Evolutionary conservation across 2,888 invertebrate species (phyloP), one percentile per base, ranked within the genome.

Genomic region (Sipunculus nudus): DNA sequence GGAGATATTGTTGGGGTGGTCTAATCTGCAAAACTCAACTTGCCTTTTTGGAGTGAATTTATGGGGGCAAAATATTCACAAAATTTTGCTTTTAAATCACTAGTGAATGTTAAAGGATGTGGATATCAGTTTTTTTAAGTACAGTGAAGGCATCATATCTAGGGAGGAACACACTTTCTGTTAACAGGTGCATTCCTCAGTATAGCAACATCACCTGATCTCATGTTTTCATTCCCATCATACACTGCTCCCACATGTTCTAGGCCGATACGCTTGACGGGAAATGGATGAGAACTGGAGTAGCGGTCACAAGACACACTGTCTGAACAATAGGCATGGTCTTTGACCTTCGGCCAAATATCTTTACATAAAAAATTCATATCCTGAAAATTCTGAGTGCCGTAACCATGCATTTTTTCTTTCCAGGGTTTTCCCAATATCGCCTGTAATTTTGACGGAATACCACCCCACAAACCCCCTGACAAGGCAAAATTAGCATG

Each of bases 211-310:
- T 60, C 60, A 10, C 29, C 38, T 8, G 60, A 55, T 13, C 60
- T 21, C 6, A 48, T 31, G 5, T 65, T 49, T 25, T 63, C 70
- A 21, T 59, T 53, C 25, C 53, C 61, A 23, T 58, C 52, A 31
- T 57, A 60, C 32, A 70, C 70, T 40, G 67, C 63, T 8, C 69
- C 69, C 19, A 69, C 67, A 25, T 68, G 67, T n/a, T 68, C 67
- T 32, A 61, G 65, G 43, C 65, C 67, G 26, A 53, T 49, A 2
- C 71, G 53, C 13, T 39, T 31, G 13, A 67, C 59, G 4, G 67
- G 65, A 39, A 56, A 56, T 39, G 56, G 40, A 29, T 49, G 56
- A 10, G 56, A 48, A 26, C 26, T 21, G 2, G 47, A n/a, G 38
- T 32, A 56, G 25, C 21, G 29, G n/a, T 28, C 26, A 32, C 56